These are phyloP conservation scores for Gasterosteus nipponicus DNA, from an alignment of 2,113 vertebrate genomes.

Conservation along the genomic window DNA sequence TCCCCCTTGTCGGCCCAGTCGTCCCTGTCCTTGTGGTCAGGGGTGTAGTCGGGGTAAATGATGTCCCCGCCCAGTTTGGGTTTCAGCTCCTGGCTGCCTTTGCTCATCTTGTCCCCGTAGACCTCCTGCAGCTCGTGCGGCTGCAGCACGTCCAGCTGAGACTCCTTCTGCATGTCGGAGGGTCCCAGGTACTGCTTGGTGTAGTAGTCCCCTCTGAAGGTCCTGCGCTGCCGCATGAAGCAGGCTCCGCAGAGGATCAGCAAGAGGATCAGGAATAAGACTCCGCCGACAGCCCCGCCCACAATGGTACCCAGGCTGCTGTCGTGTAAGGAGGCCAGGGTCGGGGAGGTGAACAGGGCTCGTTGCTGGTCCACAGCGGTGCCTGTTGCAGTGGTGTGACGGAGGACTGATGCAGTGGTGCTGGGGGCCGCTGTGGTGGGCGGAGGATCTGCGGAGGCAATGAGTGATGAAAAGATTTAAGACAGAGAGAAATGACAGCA, in stretches of 20 bases:
- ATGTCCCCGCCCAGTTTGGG: conserved; percentile 88
- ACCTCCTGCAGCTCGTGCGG: conserved; percentile 93
- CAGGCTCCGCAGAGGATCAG: conserved; percentile 85
- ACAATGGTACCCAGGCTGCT: conserved; percentile 89
- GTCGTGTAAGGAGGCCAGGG: conserved; percentile 86
- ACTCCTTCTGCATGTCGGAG: conserved; percentile 97
- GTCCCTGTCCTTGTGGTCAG: conserved; percentile 86
- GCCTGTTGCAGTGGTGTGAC: conserved; percentile 82
- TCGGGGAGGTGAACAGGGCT: conserved; percentile 86
- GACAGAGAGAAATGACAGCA: conserved; percentile 73
- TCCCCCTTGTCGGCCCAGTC: conserved; percentile 90
- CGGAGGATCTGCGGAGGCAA: conserved; percentile 90
- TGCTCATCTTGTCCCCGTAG: conserved; percentile 90
- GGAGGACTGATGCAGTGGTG: conserved; percentile 84
- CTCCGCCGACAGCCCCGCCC: conserved; percentile 90
- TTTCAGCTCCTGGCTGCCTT: conserved; percentile 91
- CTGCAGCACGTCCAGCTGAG: conserved; percentile 94
- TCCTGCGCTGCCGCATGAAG: conserved; percentile 91
- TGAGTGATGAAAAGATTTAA: conserved; percentile 77
- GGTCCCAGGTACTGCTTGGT: conserved; percentile 98
- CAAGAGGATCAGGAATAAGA: conserved; percentile 89
- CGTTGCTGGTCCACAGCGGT: conserved; percentile 79
- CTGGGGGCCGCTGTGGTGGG: conserved; percentile 89
- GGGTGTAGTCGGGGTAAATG: conserved; percentile 91
- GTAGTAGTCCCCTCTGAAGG: conserved; percentile 98